These are phyloP conservation scores for Serranochromis macrocephalus DNA, from an alignment of 2,113 vertebrate species.

Conservation along the genomic window DNA sequence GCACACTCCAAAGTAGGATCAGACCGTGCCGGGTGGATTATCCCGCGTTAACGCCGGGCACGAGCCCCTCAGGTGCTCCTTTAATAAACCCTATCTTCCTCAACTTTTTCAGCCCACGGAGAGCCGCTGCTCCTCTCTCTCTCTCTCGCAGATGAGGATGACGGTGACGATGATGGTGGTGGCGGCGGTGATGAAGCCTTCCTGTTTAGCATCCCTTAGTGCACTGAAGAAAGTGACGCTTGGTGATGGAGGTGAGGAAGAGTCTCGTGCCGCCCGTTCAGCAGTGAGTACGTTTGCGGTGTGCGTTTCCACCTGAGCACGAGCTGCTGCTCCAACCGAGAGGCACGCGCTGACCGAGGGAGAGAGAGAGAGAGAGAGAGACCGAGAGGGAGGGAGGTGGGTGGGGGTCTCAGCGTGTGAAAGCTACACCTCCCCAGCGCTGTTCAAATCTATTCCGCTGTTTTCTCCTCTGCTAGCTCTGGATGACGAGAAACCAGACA, in stretches of 20 bases:
- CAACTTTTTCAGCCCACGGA: constrained; percentile 38
- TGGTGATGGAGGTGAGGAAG: not conserved
- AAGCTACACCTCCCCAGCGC: not conserved
- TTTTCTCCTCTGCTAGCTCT: not conserved
- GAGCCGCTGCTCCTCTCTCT: not conserved
- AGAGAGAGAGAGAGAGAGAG: not conserved
- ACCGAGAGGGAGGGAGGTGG: not conserved
- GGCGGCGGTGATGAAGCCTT: not conserved
- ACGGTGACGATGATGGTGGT: not conserved
- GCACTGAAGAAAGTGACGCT: not conserved
- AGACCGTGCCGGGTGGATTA: not conserved
- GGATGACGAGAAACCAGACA: not conserved
- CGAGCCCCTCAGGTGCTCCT: constrained; percentile 6
- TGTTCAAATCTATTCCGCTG: not conserved
- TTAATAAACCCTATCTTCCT: not conserved
- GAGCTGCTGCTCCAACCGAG: not conserved
- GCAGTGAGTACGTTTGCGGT: not conserved
- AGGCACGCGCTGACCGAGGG: constrained; percentile 8
- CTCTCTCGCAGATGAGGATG: not conserved
- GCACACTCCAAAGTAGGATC: not conserved
- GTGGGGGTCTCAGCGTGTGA: not conserved
- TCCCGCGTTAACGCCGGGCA: not conserved
- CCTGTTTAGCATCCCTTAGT: constrained; percentile 7
- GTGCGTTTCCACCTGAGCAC: not conserved
- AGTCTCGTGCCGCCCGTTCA: not conserved